Evolutionary conservation across 2,797 vertebrate species (phyloP).

Genomic region (Acrossocheilus fasciatus): DNA sequence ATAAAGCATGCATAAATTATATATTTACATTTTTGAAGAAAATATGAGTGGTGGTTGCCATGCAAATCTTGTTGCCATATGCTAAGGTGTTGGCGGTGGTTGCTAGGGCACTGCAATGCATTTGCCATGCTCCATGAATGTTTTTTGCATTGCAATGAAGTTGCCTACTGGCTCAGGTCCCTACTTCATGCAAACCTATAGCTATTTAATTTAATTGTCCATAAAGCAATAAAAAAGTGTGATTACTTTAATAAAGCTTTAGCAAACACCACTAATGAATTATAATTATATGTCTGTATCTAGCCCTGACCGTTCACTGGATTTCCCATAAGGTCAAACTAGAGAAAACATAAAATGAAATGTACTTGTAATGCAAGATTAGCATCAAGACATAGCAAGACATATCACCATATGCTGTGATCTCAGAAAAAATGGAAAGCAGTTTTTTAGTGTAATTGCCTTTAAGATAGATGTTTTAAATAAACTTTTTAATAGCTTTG

Average conservation of each 20-base stretch:
- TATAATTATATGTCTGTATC: neutral
- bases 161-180: neutral
- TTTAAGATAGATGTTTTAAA: slow-evolving; percentile 13
- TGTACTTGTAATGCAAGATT: slow-evolving; percentile 9
- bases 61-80: slow-evolving; percentile 2
- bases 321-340: neutral
- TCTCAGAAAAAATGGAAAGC: neutral
- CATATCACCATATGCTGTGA: neutral
- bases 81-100: neutral
- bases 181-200: neutral
- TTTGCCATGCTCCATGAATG: neutral
- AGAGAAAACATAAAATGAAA: neutral
- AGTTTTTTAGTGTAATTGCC: neutral
- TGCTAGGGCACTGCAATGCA: neutral
- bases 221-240: neutral
- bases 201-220: neutral
- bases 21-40: neutral
- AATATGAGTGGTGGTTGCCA: neutral
- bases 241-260: neutral
- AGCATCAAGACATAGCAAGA: neutral
- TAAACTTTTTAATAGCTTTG: slow-evolving; percentile 18
- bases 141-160: neutral
- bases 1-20: slow-evolving; percentile 1
- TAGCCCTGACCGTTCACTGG: neutral
- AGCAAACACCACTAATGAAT: neutral